Evolutionary conservation across 1,140 invertebrate genomes (phyloP).

Genomic region (Papilio polytes): DNA sequence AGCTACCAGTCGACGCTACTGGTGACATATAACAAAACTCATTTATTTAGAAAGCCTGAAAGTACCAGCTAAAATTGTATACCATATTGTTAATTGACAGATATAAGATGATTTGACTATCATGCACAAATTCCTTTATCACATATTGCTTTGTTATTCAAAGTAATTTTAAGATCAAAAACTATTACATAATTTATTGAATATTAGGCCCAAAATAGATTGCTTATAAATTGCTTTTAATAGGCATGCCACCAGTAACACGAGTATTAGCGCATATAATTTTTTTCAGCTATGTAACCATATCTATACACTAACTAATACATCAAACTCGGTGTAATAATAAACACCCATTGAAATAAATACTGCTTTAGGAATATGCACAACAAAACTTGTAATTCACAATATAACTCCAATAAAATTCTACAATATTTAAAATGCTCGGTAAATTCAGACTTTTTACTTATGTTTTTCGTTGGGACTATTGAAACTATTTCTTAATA

Average conservation of each 20-base stretch:
- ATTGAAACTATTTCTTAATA: constrained; percentile 15
- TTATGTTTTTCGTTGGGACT: constrained; percentile 46
- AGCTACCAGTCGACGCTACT: constrained; percentile 21
- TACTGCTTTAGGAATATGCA: not conserved
- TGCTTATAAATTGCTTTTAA: not conserved
- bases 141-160: not conserved
- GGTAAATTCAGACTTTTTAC: constrained; percentile 57
- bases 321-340: not conserved
- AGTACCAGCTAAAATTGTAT: not conserved
- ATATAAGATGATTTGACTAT: not conserved
- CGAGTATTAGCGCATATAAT: constrained; percentile 6
- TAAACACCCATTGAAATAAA: not conserved
- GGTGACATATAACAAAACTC: constrained; percentile 26
- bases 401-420: constrained; percentile 35
- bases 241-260: constrained; percentile 27
- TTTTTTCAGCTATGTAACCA: not conserved
- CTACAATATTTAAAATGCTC: not conserved
- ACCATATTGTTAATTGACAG: not conserved
- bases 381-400: constrained; percentile 5
- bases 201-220: constrained; percentile 25
- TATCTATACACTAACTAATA: not conserved
- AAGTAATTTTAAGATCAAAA: not conserved
- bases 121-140: not conserved
- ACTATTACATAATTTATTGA: constrained; percentile 12
- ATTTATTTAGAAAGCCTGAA: not conserved